Evolutionary conservation across 2,113 vertebrate species (phyloP).

Genomic region (Bungarus multicinctus): DNA sequence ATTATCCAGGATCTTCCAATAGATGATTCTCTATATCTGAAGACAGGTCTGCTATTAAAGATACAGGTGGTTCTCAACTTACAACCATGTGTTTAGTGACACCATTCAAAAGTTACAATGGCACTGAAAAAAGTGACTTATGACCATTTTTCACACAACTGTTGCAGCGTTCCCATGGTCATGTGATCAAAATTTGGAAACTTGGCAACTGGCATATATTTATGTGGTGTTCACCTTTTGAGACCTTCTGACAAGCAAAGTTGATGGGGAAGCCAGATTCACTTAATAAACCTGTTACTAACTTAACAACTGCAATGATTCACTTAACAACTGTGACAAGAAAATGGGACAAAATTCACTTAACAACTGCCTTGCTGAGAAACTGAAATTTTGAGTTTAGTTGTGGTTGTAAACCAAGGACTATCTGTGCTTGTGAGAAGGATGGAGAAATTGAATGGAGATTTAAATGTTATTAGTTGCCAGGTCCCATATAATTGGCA

Average conservation of each 20-base stretch:
- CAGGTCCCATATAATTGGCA: not conserved
- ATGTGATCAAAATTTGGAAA: not conserved
- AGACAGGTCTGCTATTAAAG: not conserved
- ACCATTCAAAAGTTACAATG: not conserved
- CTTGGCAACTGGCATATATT: not conserved
- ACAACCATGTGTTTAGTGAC: not conserved
- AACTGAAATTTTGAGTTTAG: not conserved
- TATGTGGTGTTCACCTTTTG: not conserved
- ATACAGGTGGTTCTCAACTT: not conserved
- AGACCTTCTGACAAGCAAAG: not conserved
- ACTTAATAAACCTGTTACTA: not conserved
- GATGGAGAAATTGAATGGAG: not conserved
- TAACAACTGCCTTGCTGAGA: not conserved
- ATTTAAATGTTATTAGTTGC: not conserved
- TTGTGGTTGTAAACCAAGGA: not conserved
- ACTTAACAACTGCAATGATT: not conserved
- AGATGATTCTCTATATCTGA: not conserved
- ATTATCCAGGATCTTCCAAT: not conserved
- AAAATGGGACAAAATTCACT: not conserved
- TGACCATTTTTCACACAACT: not conserved
- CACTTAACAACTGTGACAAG: not conserved
- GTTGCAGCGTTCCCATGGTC: not conserved
- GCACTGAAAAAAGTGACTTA: not conserved
- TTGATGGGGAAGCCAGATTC: not conserved
- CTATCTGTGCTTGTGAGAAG: not conserved